A percentile compares a stretch with the other conserved stretches of the same genome.
Conservation (phyloP, 2,797 vertebrate species). For the Heterohyrax brucei region DNA sequence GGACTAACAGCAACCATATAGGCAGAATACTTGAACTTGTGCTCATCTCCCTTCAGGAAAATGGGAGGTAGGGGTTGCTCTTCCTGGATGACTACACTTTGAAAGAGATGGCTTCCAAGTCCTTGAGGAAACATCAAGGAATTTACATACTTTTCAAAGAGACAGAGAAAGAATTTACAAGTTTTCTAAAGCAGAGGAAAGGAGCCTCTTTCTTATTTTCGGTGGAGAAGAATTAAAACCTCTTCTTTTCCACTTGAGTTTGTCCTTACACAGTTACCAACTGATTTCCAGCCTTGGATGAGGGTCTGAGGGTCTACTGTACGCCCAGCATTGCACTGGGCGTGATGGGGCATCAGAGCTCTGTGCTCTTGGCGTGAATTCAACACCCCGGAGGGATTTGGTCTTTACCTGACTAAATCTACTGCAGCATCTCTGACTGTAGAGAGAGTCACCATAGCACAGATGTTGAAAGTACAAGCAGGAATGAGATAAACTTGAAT, state of each 20-base stretch:
- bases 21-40: background rate
- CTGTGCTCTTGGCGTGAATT: background rate
- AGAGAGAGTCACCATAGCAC: background rate
- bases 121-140: background rate
- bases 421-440: background rate
- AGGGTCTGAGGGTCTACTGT: background rate
- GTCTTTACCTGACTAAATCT: background rate
- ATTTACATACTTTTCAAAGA: background rate
- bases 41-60: background rate
- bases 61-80: background rate
- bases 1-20: too few species aligned
- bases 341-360: too few species aligned
- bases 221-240: background rate
- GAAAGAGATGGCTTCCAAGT: background rate
- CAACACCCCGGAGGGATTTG: background rate
- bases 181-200: background rate
- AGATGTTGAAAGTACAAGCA: background rate
- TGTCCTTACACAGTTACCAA: background rate
- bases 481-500: background rate
- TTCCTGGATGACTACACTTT: background rate
- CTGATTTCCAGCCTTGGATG: background rate
- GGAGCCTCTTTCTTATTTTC: background rate
- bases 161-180: background rate
- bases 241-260: background rate
- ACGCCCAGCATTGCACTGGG: background rate